Percentiles rank a stretch among this genome's conserved stretches.
Conservation (phyloP, 2,797 vertebrate genomes). For the Rhinella marina region DNA sequence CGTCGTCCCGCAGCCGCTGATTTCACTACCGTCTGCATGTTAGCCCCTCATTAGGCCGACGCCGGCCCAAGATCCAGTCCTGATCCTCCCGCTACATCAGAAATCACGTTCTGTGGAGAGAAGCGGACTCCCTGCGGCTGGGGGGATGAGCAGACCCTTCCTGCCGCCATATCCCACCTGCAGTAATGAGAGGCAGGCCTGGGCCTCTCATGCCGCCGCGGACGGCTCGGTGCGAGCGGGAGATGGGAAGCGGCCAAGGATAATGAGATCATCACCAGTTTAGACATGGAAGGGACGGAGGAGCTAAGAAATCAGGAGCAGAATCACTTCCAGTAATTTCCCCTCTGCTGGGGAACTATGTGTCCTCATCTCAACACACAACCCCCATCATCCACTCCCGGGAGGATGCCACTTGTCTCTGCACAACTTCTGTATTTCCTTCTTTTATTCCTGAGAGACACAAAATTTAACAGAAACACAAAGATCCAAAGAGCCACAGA, state of each 20-base stretch:
- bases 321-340: slow-evolving; percentile 30
- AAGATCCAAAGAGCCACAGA: not conserved
- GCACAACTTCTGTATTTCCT: not conserved
- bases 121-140: slow-evolving; percentile 19
- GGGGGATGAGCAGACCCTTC: not conserved
- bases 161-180: not conserved
- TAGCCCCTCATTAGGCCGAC: not conserved
- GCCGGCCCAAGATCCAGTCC: not conserved
- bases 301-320: not conserved
- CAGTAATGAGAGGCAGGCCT: slow-evolving; percentile 26
- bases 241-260: slow-evolving; percentile 17
- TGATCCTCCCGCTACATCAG: slow-evolving; percentile 1
- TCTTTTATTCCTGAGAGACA: not conserved
- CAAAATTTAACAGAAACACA: not conserved
- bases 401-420: not conserved
- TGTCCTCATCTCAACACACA: not conserved
- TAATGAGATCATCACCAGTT: slow-evolving; percentile 47
- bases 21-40: not conserved
- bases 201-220: not conserved
- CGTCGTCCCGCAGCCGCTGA: not conserved
- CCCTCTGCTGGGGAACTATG: not conserved
- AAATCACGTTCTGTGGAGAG: not conserved
- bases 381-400: not conserved
- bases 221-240: not conserved
- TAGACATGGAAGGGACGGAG: not conserved